Percentiles rank a stretch among this genome's conserved stretches.
Evolutionary conservation across 2,797 vertebrate genomes (phyloP).

Genomic region (Sciurus vulgaris): DNA sequence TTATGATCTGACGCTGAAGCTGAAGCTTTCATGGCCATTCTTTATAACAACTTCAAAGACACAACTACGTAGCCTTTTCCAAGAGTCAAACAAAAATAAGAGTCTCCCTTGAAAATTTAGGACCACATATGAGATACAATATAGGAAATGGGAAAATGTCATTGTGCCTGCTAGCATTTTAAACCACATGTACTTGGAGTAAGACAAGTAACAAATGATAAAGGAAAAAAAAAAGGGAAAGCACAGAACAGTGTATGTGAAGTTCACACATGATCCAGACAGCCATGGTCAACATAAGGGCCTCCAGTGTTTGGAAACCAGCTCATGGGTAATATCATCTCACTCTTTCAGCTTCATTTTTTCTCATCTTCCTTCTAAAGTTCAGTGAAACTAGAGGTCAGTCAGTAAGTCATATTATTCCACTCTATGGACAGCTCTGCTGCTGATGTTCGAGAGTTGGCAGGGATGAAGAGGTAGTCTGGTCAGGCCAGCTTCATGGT

Average conservation of each 20-base stretch:
- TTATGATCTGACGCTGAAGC: neutral
- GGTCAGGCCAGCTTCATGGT: neutral
- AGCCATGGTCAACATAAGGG: neutral
- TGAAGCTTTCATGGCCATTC: neutral
- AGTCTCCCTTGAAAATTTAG: neutral
- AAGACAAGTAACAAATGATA: neutral
- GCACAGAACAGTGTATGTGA: neutral
- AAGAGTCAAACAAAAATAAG: neutral
- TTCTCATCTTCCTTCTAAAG: neutral
- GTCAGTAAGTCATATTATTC: neutral
- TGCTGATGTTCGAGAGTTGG: neutral
- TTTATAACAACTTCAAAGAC: neutral
- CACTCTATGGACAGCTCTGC: neutral
- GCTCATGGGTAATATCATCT: neutral
- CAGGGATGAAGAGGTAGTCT: neutral
- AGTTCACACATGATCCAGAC: neutral
- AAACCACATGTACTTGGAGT: neutral
- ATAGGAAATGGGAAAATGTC: neutral
- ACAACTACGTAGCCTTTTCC: neutral
- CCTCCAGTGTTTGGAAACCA: neutral
- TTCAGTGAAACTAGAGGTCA: neutral
- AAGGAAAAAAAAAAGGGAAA: neutral
- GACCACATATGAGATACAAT: neutral
- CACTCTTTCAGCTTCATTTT: neutral
- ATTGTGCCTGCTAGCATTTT: neutral